These are phyloP conservation scores for Tokudaia tokunoshimensis DNA, from an alignment of 2,797 vertebrate species.

Conservation along the genomic window DNA sequence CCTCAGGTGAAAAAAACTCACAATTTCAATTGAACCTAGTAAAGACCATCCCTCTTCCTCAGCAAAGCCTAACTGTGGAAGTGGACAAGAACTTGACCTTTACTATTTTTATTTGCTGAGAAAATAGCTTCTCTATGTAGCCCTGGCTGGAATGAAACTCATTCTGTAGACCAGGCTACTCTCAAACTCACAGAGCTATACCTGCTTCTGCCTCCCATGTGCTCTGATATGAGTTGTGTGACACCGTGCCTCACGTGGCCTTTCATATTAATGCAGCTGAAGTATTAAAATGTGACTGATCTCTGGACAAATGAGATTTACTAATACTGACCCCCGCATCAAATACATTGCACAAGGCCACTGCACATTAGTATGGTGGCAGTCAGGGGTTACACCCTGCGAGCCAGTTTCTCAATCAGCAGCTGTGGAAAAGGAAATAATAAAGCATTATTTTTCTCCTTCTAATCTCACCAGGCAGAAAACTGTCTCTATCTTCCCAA, in stretches of 20 bases:
- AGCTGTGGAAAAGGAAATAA: neutral
- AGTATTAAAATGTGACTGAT: neutral
- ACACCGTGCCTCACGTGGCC: neutral
- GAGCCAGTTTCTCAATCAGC: too few species aligned
- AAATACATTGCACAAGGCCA: too few species aligned
- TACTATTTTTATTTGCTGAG: neutral
- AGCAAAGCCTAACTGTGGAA: neutral
- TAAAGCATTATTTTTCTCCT: neutral
- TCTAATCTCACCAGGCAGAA: neutral
- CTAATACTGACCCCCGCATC: neutral
- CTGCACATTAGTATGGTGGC: too few species aligned
- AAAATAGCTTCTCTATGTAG: neutral
- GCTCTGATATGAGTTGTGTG: neutral
- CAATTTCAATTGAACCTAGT: neutral
- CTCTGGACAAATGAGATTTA: neutral
- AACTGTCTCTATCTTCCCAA: neutral
- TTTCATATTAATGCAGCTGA: neutral
- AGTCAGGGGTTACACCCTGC: accelerated
- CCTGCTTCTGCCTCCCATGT: neutral
- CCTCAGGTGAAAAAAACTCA: neutral
- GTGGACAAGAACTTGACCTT: neutral
- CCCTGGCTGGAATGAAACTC: neutral
- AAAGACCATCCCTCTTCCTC: neutral
- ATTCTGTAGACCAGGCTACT: neutral
- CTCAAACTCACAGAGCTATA: neutral